Evolutionary conservation across 2,888 invertebrate species (phyloP), one percentile per base, ranked within the genome.

Genomic region (Drosophila vallismaia): DNA sequence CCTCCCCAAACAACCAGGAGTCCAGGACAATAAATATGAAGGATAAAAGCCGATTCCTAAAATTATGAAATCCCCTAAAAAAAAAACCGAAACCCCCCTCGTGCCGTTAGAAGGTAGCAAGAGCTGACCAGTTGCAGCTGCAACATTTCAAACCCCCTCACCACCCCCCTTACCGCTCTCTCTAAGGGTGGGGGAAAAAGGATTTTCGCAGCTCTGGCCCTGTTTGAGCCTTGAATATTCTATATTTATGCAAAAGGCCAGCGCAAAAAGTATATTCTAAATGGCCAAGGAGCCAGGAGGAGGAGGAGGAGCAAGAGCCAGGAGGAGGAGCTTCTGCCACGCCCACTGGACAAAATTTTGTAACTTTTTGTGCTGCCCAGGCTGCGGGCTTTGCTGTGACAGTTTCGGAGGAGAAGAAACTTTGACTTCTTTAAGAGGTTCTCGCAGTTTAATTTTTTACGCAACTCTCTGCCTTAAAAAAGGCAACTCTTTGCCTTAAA

Each of bases 211-310:
- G 53, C 60, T 69, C 60, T 71, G 59, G 68, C 82, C 72, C 72
- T 76, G 76, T 86, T 81, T 76, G 76, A 74, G 79, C 79, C 72
- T 67, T 72, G 70, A 74, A 69, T 76, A 85, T 76, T 86, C 83
- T 82, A 72, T 83, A 81, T 81, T 86, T 81, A 81, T 82, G 77
- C 86, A 79, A 76, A 54, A 76, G 69, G 62, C 70, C 59, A 52
- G 31, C 19, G 42, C 53, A 45, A 49, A 52, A 55, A 53, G 48
- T 8, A 68, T 54, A 66, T 66, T 66, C 71, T 71, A 80, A 85
- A 76, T 69, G 74, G 70, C 78, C 79, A 81, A 76, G 82, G 60
- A 67, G 72, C 54, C 54, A 77, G 77, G 64, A 71, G 75, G 64
- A 68, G 44, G 38, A 56, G 50, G 46, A 62, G 49, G 49, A 28